phyloP scores from a whole-genome alignment of 2,797 vertebrate genomes.

The Enteromius paludinosus region DNA sequence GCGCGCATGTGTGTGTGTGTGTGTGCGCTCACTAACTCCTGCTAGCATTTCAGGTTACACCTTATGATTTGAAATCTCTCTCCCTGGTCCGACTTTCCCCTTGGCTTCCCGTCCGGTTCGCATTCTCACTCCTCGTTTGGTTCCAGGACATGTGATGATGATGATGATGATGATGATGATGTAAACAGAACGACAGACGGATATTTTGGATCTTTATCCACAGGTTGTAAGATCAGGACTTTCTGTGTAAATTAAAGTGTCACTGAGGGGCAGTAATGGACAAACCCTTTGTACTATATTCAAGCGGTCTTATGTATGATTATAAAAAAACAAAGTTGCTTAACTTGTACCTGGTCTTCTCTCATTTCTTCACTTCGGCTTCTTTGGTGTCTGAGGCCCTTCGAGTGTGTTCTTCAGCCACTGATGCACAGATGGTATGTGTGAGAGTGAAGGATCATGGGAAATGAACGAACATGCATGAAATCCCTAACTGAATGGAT shows the following conservation, averaged over 20 bases:
- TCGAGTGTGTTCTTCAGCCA: not conserved
- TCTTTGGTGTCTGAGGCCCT: conserved; percentile 44
- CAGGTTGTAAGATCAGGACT: conserved; percentile 94
- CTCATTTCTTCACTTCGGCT: conserved; percentile 66
- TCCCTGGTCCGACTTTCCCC: conserved; percentile 50
- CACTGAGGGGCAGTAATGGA: conserved; percentile 83
- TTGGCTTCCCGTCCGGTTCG: conserved; percentile 82
- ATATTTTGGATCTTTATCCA: conserved; percentile 87
- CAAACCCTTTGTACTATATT: conserved; percentile 95
- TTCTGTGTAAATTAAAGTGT: conserved; percentile 95
- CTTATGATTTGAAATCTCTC: conserved; percentile 36
- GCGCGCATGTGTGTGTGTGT: not conserved
- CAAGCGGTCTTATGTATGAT: conserved; percentile 95
- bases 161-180: conserved; percentile 84
- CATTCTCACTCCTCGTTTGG: conserved; percentile 78
- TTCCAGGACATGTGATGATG: conserved; percentile 90
- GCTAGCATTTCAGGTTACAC: conserved; percentile 27
- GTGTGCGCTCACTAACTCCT: not conserved
- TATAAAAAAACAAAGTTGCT: conserved; percentile 91
- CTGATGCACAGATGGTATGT: not conserved
- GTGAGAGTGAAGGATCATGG: not conserved
- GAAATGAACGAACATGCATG: not conserved
- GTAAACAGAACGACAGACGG: conserved; percentile 90
- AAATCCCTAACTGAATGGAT: not conserved
- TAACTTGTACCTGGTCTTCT: conserved; percentile 89